phyloP scores from a whole-genome alignment of 2,797 vertebrate species.

The Helicolenus hilgendorfi region DNA sequence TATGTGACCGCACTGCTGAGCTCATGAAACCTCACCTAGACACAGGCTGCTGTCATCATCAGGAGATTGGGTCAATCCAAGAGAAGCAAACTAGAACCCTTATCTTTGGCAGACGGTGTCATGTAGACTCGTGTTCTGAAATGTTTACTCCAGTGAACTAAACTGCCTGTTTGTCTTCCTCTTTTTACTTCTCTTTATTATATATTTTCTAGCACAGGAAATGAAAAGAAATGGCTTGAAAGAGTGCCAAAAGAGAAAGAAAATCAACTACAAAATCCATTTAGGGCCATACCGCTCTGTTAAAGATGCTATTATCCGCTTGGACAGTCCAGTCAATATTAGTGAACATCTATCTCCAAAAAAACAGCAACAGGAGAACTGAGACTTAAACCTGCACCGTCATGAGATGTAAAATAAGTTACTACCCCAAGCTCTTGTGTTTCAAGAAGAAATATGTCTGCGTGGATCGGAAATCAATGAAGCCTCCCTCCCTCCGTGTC shows the following conservation, averaged over 20 bases:
- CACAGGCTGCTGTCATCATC: constrained; percentile 10
- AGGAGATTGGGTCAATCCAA: constrained; percentile 11
- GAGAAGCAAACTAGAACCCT: constrained; percentile 8
- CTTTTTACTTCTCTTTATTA: neutral
- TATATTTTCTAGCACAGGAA: constrained; percentile 23
- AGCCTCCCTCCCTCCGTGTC: constrained; percentile 12
- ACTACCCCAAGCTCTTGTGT: constrained; percentile 7
- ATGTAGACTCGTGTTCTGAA: neutral
- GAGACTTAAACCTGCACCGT: constrained; percentile 33
- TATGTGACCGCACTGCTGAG: neutral
- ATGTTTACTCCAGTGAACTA: neutral
- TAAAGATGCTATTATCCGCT: constrained; percentile 64
- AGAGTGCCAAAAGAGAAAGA: constrained; percentile 10
- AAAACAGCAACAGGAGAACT: constrained; percentile 7
- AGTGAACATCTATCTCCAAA: constrained; percentile 45
- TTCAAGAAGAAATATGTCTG: constrained; percentile 51
- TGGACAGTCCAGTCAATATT: constrained; percentile 50
- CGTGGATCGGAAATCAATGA: constrained; percentile 59
- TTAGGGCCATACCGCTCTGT: neutral
- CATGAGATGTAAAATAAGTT: constrained; percentile 51
- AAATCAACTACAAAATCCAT: constrained; percentile 33
- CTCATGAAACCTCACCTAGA: neutral
- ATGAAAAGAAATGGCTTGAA: constrained; percentile 25
- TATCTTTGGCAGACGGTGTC: constrained; percentile 14
- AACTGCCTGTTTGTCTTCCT: neutral